Percentiles rank a stretch among this genome's conserved stretches.
phyloP scores from a whole-genome alignment of 1,140 invertebrate genomes.

The Tribolium madens region DNA sequence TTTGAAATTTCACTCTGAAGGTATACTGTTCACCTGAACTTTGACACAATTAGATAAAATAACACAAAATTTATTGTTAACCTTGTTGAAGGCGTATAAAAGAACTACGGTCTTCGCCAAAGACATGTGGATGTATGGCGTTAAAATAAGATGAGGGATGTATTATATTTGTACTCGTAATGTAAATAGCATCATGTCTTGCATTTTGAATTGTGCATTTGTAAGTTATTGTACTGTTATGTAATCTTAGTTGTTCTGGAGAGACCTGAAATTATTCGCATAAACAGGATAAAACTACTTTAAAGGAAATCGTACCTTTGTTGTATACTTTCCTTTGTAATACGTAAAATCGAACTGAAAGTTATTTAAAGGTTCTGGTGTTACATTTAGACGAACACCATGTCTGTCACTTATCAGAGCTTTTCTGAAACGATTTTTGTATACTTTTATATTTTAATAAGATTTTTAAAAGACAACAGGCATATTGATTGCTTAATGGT shows the following conservation, averaged over 20 bases:
- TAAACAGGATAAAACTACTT: too few relatives aligned
- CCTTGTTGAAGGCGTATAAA: neutral
- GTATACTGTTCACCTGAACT: neutral
- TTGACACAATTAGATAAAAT: neutral
- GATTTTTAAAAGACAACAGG: too few relatives aligned
- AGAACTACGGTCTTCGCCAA: constrained; percentile 1
- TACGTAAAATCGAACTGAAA: neutral
- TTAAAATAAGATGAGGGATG: constrained; percentile 1
- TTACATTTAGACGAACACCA: constrained; percentile 3
- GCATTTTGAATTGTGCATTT: constrained; percentile 37
- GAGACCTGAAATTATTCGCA: constrained; percentile 25
- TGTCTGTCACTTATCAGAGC: constrained; percentile 33
- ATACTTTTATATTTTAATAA: too few relatives aligned
- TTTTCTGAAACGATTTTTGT: neutral
- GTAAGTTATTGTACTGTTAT: constrained; percentile 28
- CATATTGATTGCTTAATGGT: too few relatives aligned
- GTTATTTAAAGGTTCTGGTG: neutral
- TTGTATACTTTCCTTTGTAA: constrained; percentile 11
- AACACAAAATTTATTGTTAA: neutral
- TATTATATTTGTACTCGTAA: neutral
- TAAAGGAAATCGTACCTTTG: neutral
- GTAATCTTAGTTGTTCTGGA: neutral
- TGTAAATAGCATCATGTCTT: neutral
- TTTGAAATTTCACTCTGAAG: neutral
- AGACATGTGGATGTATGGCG: neutral